Base-by-base conservation (phyloP, 1,140 invertebrate genomes). In the Scaptomyza hsui region DNA sequence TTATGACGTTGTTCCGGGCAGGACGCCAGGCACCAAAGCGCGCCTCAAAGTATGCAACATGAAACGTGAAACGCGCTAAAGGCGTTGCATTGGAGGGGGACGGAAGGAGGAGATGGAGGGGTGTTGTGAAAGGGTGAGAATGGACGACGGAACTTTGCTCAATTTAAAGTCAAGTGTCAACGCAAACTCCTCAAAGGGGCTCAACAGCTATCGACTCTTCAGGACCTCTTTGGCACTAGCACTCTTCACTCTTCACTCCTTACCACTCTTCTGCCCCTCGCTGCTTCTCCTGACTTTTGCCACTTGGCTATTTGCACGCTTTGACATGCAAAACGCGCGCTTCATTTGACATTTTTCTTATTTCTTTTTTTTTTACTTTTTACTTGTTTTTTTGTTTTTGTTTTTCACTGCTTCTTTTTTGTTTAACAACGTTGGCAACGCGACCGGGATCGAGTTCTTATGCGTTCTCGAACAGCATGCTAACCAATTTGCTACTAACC, bases 161-260 rank as follows among this genome's bases (percentile, higher is more conserved):
- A 85, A 85, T 86, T 85, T 86, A 86, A 86, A 86, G 80, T 85
- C 80, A 85, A 85, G 80, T 85, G 80, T 85, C 81, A 85, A 85
- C 72, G 80, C 80, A 85, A 85, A 85, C 80, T 85, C 61, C 81
- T 86, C 75, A 59, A 80, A 70, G 69, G 71, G 53, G 57, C 57
- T 57, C 64, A 72, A 85, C 76, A 61, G 74, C 73, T 65, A 76
- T 86, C 70, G 69, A 86, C 77, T 72, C 77, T 81, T 52, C 55
- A 81, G 82, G 45, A 71, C 41, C 74, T 75, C 77, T 86, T 64
- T 49, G 35, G 24, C 32, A 37, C 62, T 42, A 21, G 32, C 59
- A 70, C 61, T 63, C 63, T 65, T 41, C 47, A 48, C 29, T 35
- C 26, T 16, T 9, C 26, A 4, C 15, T 12, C 6, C n/a, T 21